These are phyloP conservation scores for Tigriopus californicus DNA, from an alignment of 2,888 invertebrate genomes.

Conservation along the genomic window DNA sequence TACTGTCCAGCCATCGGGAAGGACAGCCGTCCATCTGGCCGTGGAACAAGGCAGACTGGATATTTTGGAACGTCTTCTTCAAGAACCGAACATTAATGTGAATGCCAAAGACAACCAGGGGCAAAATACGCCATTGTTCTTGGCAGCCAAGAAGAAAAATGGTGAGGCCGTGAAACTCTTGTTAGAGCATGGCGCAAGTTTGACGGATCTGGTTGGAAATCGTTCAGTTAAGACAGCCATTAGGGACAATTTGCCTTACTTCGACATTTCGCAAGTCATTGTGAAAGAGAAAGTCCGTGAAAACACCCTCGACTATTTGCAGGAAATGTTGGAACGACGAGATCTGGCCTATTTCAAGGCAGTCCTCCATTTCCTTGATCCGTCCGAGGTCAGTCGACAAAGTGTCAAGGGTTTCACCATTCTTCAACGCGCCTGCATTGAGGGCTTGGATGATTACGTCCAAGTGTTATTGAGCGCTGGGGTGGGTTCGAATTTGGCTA, in stretches of 20 bases:
- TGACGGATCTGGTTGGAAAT: not conserved
- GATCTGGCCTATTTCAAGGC: not conserved
- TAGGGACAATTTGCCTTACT: not conserved
- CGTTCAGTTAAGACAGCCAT: too few species aligned
- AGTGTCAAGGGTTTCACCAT: conserved; percentile 11
- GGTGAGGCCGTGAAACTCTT: not conserved
- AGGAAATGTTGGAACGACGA: not conserved
- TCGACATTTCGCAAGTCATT: not conserved
- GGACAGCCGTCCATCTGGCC: not conserved
- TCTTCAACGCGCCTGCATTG: conserved; percentile 18
- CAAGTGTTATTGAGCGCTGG: conserved; percentile 38
- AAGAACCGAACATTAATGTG: not conserved
- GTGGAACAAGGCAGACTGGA: not conserved
- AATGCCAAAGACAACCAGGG: not conserved
- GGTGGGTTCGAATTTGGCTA: conserved; percentile 37
- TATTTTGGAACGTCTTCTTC: not conserved
- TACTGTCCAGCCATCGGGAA: not conserved
- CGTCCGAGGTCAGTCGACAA: not conserved
- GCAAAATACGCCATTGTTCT: not conserved
- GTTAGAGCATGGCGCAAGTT: not conserved
- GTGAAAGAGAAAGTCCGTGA: not conserved
- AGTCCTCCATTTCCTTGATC: not conserved
- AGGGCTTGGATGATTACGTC: conserved; percentile 32
- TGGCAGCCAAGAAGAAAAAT: not conserved
- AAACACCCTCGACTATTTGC: not conserved